phyloP scores from a whole-genome alignment of 2,797 vertebrate genomes.

The Jordanella pulchra region DNA sequence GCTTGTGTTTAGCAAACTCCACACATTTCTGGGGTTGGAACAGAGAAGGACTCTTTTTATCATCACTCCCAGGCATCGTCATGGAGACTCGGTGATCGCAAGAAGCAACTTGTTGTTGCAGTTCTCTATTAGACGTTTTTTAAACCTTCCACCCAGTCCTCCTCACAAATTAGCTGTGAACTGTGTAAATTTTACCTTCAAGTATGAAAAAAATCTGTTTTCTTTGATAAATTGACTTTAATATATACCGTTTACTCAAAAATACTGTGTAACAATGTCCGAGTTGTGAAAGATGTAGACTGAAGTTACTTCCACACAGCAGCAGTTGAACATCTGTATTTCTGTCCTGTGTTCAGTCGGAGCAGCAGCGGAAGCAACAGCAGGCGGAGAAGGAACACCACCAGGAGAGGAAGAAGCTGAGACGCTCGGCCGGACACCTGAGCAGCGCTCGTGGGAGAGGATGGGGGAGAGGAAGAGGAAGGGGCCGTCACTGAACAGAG shows the following conservation, averaged over 20 bases:
- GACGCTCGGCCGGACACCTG: constrained; percentile 88
- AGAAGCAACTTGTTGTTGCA: background rate
- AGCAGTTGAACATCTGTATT: background rate
- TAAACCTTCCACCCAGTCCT: background rate
- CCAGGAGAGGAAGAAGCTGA: constrained; percentile 88
- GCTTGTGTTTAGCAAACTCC: background rate
- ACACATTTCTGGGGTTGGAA: background rate
- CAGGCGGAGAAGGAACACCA: constrained; percentile 89
- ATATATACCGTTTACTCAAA: background rate
- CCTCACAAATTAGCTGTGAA: background rate
- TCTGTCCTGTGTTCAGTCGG: constrained; percentile 76
- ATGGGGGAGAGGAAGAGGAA: constrained; percentile 56
- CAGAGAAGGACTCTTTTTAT: background rate
- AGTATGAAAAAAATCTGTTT: too few relatives aligned
- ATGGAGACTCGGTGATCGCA: background rate
- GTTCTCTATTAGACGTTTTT: background rate
- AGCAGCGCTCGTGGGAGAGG: constrained; percentile 74
- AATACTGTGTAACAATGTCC: background rate
- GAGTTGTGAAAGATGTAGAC: background rate
- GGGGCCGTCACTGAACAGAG: constrained; percentile 64
- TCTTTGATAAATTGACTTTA: background rate
- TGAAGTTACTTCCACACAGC: background rate
- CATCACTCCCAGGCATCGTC: background rate
- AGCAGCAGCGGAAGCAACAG: constrained; percentile 87
- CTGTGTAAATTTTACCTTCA: too few relatives aligned